Evolutionary conservation across 2,113 vertebrate species (phyloP), one percentile per base, ranked within the genome.

Genomic region (Odocoileus virginianus): DNA sequence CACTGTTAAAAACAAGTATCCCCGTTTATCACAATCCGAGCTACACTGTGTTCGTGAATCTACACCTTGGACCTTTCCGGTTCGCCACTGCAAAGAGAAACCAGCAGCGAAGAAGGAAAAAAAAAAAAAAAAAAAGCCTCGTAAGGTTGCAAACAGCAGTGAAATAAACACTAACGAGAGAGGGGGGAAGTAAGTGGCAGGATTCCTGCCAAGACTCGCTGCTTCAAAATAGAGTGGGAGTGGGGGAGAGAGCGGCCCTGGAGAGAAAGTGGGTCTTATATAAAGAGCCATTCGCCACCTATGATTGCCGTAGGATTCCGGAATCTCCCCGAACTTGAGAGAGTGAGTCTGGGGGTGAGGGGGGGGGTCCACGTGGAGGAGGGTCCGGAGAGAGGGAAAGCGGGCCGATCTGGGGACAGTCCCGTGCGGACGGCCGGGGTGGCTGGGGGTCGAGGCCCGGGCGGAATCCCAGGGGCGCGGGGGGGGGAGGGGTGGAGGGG

Each of bases 201-300:
- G 91, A 93, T 95, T 33, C 89, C 74, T 87, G 87, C 92, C 71
- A 92, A 95, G 74, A 14, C 84, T 88, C 87, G 2, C 3, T 30
- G 97, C 81, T 92, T 25, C 94, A 67, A 94, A 96, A 92, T 5
- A 67, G 58, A 91, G 83, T 43, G 21, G 11, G 94, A 97, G 92
- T 89, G 97, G 71, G 87, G 97, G 95, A 67, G 83, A n/a, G 50
- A 16, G 58, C 85, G 88, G 92, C 89, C 67, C 95, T 16, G 55
- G 47, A 58, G 81, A 96, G 84, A 97, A 91, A 95, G 57, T 55
- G 85, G 94, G 57, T 96, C 95, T 97, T 98, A 98, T 15, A 89
- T 97, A 96, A 98, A 98, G 87, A 89, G 83, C 96, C 97, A 95
- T 60, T 93, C 87, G 89, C 86, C 74, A 79, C 94, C 47, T n/a